Evolutionary conservation across 2,888 invertebrate genomes (phyloP).

Genomic region (Craniophora ligustri): DNA sequence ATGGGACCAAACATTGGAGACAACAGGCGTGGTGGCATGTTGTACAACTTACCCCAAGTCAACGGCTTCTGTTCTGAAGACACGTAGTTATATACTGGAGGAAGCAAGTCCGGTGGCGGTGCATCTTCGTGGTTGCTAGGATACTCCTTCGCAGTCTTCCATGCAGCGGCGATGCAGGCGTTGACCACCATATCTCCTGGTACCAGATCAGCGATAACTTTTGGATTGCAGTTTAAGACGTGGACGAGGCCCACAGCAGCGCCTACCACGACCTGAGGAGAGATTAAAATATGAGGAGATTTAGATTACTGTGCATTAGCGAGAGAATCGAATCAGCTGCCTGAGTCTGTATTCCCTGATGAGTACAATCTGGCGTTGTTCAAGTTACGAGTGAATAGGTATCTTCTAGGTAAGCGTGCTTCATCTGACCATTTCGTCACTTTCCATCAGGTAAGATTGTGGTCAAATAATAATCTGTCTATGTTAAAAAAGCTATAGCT

Average conservation of each 20-base stretch:
- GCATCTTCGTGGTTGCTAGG: slow-evolving; percentile 77
- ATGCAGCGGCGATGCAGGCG: slow-evolving; percentile 91
- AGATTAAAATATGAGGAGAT: neutral
- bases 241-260: slow-evolving; percentile 92
- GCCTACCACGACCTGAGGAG: slow-evolving; percentile 86
- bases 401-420: too few species aligned
- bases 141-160: slow-evolving; percentile 85
- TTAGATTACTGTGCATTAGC: too few species aligned
- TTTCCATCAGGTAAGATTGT: too few species aligned
- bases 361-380: too few species aligned
- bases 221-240: slow-evolving; percentile 90
- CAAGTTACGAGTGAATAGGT: too few species aligned
- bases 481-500: too few species aligned
- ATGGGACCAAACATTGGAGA: too few species aligned
- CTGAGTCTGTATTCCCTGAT: too few species aligned
- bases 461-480: too few species aligned
- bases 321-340: too few species aligned
- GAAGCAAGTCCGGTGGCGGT: slow-evolving; percentile 71
- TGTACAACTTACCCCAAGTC: slow-evolving; percentile 90
- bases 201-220: slow-evolving; percentile 91
- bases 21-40: neutral
- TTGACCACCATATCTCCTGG: slow-evolving; percentile 94
- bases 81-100: slow-evolving; percentile 94
- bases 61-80: slow-evolving; percentile 93
- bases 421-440: too few species aligned